These are phyloP conservation scores for Amiota minor DNA, from an alignment of 2,888 invertebrate genomes.

Conservation along the genomic window DNA sequence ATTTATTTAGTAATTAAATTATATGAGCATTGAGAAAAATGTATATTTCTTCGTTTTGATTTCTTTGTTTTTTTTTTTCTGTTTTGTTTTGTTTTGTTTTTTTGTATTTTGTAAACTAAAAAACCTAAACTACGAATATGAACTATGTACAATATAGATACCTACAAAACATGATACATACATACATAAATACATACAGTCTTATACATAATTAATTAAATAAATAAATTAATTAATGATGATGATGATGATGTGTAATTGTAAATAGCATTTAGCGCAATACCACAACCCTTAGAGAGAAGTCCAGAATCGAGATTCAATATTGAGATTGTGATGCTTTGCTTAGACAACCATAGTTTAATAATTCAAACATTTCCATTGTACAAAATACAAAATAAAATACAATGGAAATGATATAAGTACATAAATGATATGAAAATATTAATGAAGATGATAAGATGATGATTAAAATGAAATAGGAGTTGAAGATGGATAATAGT, in stretches of 20 bases:
- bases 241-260: background rate
- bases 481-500: no score
- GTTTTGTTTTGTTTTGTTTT: background rate
- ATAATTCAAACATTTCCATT: constrained; percentile 8
- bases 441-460: no score
- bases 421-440: no score
- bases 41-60: background rate
- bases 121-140: constrained; percentile 8
- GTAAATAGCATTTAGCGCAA: constrained; percentile 21
- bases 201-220: constrained; percentile 4
- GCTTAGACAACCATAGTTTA: constrained; percentile 29
- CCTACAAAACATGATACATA: background rate
- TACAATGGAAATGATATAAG: background rate
- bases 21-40: no score
- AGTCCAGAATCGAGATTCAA: constrained; percentile 19
- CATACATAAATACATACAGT: background rate
- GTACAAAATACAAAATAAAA: background rate
- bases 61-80: background rate
- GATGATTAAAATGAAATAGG: no score
- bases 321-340: constrained; percentile 25
- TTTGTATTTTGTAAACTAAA: background rate
- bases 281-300: constrained; percentile 14
- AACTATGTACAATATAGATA: constrained; percentile 19
- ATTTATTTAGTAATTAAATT: no score
- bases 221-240: constrained; percentile 2